Conservation (phyloP, 2,113 vertebrate species). For the Nerophis lumbriciformis region DNA sequence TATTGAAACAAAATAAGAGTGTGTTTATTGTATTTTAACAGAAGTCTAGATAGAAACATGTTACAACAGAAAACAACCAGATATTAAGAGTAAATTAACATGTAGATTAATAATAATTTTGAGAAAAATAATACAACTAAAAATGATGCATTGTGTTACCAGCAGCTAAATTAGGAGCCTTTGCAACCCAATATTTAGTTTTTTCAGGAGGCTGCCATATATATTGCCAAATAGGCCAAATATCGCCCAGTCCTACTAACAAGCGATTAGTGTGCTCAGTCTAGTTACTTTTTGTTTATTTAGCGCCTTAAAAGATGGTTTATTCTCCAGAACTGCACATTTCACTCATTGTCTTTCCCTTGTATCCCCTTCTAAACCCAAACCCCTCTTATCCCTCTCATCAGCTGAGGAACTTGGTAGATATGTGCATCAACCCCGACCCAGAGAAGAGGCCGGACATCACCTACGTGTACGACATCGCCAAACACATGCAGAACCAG, state of each 20-base stretch:
- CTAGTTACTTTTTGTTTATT: slow-evolving; percentile 34
- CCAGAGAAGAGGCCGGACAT: slow-evolving; percentile 97
- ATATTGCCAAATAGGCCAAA: too few relatives aligned
- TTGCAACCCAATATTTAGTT: too few relatives aligned
- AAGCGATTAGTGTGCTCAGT: slow-evolving; percentile 18
- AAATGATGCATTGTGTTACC: too few relatives aligned
- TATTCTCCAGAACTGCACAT: slow-evolving; percentile 11
- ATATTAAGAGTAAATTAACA: too few relatives aligned
- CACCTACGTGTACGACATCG: slow-evolving; percentile 90
- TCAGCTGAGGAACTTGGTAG: slow-evolving; percentile 93
- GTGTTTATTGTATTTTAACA: too few relatives aligned
- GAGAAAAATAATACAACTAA: too few relatives aligned
- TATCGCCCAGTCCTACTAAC: slow-evolving; percentile 16
- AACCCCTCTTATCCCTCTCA: not conserved
- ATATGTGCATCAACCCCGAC: slow-evolving; percentile 97
- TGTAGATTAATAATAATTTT: too few relatives aligned
- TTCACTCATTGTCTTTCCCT: slow-evolving; percentile 21
- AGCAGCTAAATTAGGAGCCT: too few relatives aligned
- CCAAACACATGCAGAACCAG: slow-evolving; percentile 87
- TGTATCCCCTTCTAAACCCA: slow-evolving; percentile 2
- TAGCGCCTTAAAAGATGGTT: not conserved
- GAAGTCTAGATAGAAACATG: too few relatives aligned
- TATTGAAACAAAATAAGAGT: too few relatives aligned
- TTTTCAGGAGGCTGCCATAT: too few relatives aligned
- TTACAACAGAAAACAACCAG: too few relatives aligned